Percentiles rank a stretch among this genome's conserved stretches.
phyloP scores from a whole-genome alignment of 2,888 invertebrate genomes.

The Pachycephus smyrnensis region DNA sequence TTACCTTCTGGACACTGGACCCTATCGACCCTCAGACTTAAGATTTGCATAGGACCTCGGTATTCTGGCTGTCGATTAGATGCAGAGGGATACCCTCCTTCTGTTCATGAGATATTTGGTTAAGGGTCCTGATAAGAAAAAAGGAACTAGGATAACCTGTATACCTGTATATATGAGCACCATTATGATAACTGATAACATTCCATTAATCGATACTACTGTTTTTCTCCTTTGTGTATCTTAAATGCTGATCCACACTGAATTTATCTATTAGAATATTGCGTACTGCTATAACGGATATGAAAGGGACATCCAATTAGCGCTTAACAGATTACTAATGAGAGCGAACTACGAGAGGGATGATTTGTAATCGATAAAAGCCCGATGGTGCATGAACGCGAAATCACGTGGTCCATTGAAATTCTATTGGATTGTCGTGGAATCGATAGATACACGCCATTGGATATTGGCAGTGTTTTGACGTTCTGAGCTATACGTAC shows the following conservation, averaged over 20 bases:
- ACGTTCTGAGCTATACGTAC: background rate
- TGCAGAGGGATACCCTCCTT: too few relatives aligned
- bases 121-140: too few relatives aligned
- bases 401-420: conserved; percentile 14
- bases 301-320: background rate
- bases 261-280: background rate
- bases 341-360: background rate
- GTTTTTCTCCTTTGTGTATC: background rate
- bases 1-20: background rate
- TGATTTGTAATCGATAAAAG: background rate
- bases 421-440: background rate
- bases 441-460: background rate
- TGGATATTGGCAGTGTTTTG: background rate
- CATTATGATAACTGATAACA: background rate
- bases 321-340: background rate
- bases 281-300: background rate
- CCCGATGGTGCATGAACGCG: conserved; percentile 23
- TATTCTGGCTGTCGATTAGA: too few relatives aligned
- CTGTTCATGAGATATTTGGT: too few relatives aligned
- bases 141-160: too few relatives aligned
- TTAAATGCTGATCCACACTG: background rate
- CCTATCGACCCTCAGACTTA: background rate
- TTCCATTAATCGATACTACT: background rate
- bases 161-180: too few relatives aligned
- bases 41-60: background rate